These are phyloP conservation scores for Sebastes flavidus DNA, from an alignment of 2,797 vertebrate genomes.

Conservation along the genomic window DNA sequence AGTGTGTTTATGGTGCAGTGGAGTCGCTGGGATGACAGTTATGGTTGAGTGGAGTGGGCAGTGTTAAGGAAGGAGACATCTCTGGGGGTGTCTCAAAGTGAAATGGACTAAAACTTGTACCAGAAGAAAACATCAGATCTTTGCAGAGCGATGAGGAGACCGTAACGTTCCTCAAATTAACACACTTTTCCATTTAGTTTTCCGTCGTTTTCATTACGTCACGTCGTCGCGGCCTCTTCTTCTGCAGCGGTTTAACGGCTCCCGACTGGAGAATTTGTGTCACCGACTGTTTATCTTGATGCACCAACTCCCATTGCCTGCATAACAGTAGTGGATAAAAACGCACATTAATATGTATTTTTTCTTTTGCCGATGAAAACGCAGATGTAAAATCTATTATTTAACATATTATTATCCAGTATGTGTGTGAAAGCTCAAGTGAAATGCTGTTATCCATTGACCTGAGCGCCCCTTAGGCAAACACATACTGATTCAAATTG, in stretches of 20 bases:
- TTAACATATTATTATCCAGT: no score
- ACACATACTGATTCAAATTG: neutral
- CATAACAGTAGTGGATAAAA: neutral
- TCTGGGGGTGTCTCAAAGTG: neutral
- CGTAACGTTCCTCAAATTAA: neutral
- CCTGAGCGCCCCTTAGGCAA: neutral
- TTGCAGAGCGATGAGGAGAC: neutral
- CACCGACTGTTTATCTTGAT: neutral
- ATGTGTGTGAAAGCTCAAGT: neutral
- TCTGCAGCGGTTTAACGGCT: neutral
- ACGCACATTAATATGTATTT: neutral
- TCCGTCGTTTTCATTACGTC: neutral
- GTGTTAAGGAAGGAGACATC: conserved; percentile 18
- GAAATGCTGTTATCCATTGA: neutral
- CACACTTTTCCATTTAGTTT: neutral
- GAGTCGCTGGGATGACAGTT: neutral
- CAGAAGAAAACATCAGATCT: neutral
- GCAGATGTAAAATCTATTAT: no score
- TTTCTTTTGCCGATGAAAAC: neutral
- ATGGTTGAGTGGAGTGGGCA: conserved; percentile 8
- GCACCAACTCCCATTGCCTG: neutral
- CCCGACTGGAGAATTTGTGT: neutral
- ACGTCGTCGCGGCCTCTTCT: neutral
- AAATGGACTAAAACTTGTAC: neutral
- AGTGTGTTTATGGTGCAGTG: neutral